Evolutionary conservation across 1,140 invertebrate species (phyloP), one percentile per base, ranked within the genome.

Genomic region (Brachionus plicatilis): DNA sequence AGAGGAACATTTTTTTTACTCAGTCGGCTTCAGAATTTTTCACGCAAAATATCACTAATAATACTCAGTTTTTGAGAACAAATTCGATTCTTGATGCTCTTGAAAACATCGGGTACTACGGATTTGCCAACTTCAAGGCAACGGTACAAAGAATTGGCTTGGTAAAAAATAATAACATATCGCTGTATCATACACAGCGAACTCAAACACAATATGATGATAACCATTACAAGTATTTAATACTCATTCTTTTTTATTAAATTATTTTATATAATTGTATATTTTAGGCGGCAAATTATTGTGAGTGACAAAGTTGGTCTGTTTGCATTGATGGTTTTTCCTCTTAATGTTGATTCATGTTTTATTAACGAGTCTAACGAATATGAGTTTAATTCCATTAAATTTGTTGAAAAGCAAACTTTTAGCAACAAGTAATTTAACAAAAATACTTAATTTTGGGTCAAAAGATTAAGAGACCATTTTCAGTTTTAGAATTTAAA

Each of bases 81-180:
- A 82, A 82, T 68, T 82, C 79, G 8, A 82, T 82, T 66, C 43
- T 82, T 6, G 79, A 82, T 37, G 79, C 79, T 14, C 12, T 82
- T 0, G 79, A 82, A 68, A 65, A 60, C 9, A 65, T 60, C 6
- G 79, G 79, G 7, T 82, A 82, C 41, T 82, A 82, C 65, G 79
- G 79, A 20, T 82, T 65, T 65, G 27, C 43, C 2, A 47, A 29
- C 27, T 65, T 82, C 29, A 82, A 68, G 14, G 79, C 79, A 11
- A 47, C 53, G 20, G 79, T 82, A 5, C 79, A 82, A 68, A 60
- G 79, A 60, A 82, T 82, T 45, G 79, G 79, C 12, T 47, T 82
- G 3, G 11, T 76, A 27, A 76, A 50, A 47, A 20, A 24, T 11
- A 65, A 82, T 65, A 60, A 14, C 3, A 41, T 47, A 6, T 82